Conservation (phyloP, 2,797 vertebrate species). For the Parauchenoglanis ngamensis region DNA sequence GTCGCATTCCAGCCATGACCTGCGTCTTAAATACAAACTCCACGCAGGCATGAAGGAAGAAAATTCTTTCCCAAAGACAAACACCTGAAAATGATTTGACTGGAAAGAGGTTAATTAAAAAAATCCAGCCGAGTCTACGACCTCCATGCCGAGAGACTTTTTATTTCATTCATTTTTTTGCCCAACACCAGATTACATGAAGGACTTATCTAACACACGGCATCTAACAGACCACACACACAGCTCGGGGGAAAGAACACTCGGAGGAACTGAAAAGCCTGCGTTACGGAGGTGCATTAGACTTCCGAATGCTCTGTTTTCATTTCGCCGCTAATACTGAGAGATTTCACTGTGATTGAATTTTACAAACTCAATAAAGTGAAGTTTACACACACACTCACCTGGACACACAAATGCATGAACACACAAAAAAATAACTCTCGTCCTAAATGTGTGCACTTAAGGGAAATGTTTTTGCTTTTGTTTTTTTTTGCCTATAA, state of each 20-base stretch:
- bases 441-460: neutral
- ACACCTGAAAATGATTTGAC: slow-evolving; percentile 1
- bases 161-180: no score
- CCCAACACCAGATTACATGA: neutral
- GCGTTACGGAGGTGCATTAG: neutral
- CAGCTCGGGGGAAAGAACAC: neutral
- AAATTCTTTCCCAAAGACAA: neutral
- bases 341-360: neutral
- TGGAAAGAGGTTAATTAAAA: slow-evolving; percentile 6
- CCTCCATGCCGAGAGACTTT: neutral
- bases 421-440: neutral
- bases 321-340: neutral
- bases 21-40: neutral
- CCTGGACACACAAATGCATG: neutral
- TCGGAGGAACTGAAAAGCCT: neutral
- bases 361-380: slow-evolving; percentile 11
- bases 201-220: neutral
- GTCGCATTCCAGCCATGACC: neutral
- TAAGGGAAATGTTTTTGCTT: neutral
- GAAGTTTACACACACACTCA: neutral
- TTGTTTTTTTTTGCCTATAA: neutral
- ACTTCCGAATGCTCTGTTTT: neutral
- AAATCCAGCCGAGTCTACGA: neutral
- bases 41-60: neutral
- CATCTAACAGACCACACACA: neutral